Percentiles rank a stretch among this genome's conserved stretches.
Conservation (phyloP, 2,113 vertebrate species). For the Carlito syrichta region DNA sequence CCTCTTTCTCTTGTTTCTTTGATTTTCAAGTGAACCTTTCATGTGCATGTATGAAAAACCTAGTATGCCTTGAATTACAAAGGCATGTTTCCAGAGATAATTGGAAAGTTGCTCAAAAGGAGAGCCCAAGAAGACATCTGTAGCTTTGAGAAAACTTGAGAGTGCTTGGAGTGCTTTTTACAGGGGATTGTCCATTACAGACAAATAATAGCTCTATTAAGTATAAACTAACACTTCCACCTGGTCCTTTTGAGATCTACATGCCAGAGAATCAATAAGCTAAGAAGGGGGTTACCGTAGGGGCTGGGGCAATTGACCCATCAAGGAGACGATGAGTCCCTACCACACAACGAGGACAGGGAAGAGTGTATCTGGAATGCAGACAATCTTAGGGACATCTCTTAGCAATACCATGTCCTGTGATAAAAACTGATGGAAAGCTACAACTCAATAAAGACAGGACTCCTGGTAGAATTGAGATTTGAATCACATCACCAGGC, state of each 20-base stretch:
- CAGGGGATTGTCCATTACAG: not conserved
- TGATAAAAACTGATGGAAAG: not conserved
- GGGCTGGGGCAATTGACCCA: too few relatives aligned
- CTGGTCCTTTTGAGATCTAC: not conserved
- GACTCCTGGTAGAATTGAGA: not conserved
- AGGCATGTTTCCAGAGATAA: constrained; percentile 56
- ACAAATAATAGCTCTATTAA: not conserved
- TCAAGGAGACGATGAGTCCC: not conserved
- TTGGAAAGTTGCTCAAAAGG: constrained; percentile 58
- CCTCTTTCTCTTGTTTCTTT: not conserved
- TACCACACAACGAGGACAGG: not conserved
- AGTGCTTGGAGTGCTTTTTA: not conserved
- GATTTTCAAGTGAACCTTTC: not conserved
- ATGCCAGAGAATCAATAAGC: not conserved
- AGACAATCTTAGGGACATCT: not conserved
- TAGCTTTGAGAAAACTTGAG: not conserved
- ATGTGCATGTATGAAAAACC: constrained; percentile 1
- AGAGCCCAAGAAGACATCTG: constrained; percentile 52
- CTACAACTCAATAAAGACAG: not conserved
- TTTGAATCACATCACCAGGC: not conserved
- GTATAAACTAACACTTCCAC: not conserved
- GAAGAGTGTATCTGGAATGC: not conserved
- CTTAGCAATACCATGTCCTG: not conserved
- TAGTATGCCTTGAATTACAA: constrained; percentile 59
- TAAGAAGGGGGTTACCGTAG: not conserved